These are phyloP conservation scores for Tetragonula clypearis DNA, from an alignment of 1,140 invertebrate genomes.

Conservation along the genomic window DNA sequence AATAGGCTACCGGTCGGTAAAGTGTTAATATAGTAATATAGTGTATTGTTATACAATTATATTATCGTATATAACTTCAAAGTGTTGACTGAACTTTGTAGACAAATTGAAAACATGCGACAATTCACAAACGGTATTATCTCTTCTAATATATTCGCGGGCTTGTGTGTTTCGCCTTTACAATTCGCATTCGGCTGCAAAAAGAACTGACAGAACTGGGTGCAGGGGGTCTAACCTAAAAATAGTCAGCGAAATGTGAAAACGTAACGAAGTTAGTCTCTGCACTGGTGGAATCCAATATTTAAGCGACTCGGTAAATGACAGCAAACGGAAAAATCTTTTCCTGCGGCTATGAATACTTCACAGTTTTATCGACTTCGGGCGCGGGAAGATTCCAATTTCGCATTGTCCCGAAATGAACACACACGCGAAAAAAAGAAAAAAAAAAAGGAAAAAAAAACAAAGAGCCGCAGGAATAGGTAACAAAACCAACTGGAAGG, in stretches of 20 bases:
- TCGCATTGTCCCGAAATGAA: neutral
- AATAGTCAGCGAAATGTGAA: neutral
- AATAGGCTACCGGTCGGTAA: no score
- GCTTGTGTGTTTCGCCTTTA: neutral
- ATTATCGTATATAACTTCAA: no score
- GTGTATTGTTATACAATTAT: no score
- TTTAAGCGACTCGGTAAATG: neutral
- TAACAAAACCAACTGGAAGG: no score
- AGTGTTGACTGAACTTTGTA: no score
- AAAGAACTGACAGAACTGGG: neutral
- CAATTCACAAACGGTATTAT: no score
- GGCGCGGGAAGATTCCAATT: neutral
- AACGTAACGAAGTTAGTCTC: constrained; percentile 8
- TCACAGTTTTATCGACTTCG: constrained; percentile 13
- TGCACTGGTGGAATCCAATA: neutral
- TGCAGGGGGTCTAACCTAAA: neutral
- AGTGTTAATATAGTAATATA: no score
- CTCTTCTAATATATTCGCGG: no score
- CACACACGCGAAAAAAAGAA: neutral
- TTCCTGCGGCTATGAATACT: neutral
- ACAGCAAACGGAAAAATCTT: neutral
- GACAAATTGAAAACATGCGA: no score
- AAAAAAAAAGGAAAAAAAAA: neutral
- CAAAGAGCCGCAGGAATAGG: no score
- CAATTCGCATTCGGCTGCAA: neutral